Evolutionary conservation across 1,140 invertebrate species (phyloP).

Genomic region (Drosophila parabipectinata): DNA sequence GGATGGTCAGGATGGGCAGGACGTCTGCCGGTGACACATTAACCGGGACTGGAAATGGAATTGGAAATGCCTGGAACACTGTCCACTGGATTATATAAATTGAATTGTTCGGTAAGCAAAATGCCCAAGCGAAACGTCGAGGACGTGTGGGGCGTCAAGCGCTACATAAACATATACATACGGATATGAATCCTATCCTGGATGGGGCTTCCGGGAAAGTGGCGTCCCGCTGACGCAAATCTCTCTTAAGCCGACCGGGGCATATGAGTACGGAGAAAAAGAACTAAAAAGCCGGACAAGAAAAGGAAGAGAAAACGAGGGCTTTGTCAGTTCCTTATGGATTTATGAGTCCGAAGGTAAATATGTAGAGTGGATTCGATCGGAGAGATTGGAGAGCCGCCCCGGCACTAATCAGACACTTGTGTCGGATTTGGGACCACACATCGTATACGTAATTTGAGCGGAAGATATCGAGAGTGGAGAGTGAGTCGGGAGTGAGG

Average conservation of each 20-base stretch:
- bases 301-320: slow-evolving; percentile 6
- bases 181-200: neutral
- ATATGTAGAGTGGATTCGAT: slow-evolving; percentile 17
- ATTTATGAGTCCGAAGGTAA: slow-evolving; percentile 48
- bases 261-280: slow-evolving; percentile 29
- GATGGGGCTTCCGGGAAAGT: neutral
- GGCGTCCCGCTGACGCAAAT: slow-evolving; percentile 30
- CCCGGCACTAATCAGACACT: slow-evolving; percentile 46
- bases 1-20: slow-evolving; percentile 5
- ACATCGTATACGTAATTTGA: slow-evolving; percentile 26
- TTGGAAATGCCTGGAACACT: slow-evolving; percentile 18
- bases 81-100: slow-evolving; percentile 73
- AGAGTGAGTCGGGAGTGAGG: neutral
- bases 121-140: slow-evolving; percentile 13
- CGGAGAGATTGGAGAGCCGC: slow-evolving; percentile 15
- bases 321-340: slow-evolving; percentile 45
- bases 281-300: neutral
- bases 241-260: slow-evolving; percentile 29
- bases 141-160: neutral
- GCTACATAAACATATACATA: slow-evolving; percentile 3
- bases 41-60: neutral
- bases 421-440: slow-evolving; percentile 33
- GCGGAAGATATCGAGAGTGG: neutral
- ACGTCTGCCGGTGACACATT: neutral
- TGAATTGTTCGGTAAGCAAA: slow-evolving; percentile 71